Conservation (phyloP, 2,797 vertebrate species). For the Carduelis carduelis region DNA sequence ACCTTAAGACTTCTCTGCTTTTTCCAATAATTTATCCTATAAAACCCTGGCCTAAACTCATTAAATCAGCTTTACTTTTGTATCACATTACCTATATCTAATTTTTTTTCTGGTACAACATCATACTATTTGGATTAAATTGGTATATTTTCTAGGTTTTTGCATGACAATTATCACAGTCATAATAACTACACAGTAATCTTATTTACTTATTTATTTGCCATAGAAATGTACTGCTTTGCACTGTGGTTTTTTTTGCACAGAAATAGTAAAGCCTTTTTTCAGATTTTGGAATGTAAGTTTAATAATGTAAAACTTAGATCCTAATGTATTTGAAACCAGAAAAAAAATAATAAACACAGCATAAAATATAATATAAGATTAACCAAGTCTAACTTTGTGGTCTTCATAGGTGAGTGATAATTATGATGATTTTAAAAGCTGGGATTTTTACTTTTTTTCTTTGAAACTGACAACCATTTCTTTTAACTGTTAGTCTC, state of each 20-base stretch:
- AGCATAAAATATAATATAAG: background rate
- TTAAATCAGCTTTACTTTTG: background rate
- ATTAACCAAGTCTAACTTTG: background rate
- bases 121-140: background rate
- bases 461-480: background rate
- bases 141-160: background rate
- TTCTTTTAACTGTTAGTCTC: slow-evolving; percentile 61
- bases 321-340: background rate
- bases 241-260: background rate
- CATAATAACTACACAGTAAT: background rate
- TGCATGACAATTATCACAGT: background rate
- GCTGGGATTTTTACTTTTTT: background rate
- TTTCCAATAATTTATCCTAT: background rate
- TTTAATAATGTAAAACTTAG: background rate
- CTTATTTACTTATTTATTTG: background rate
- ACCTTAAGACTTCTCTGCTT: background rate
- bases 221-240: background rate
- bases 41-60: background rate
- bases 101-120: background rate
- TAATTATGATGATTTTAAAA: background rate
- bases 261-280: background rate
- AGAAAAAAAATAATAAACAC: background rate
- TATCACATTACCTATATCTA: background rate
- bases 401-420: background rate
- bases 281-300: background rate